Conservation (phyloP, 2,113 vertebrate genomes). For the Echinops telfairi region DNA sequence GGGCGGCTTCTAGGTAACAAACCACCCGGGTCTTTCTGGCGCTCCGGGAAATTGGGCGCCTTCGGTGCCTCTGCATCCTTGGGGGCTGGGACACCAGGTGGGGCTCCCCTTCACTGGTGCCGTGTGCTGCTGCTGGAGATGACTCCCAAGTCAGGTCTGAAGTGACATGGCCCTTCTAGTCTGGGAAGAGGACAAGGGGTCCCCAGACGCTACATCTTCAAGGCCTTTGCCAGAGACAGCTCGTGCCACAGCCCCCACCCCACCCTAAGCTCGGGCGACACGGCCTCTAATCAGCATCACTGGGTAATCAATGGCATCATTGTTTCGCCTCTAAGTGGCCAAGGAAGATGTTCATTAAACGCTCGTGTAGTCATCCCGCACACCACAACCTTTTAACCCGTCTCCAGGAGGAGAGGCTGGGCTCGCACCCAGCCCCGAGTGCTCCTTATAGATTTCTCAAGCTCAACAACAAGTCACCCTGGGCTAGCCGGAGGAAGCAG, state of each 20-base stretch:
- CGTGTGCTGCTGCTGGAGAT: neutral
- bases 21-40: neutral
- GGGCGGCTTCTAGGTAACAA: too few relatives aligned
- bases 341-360: constrained; percentile 79
- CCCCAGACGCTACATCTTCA: neutral
- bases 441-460: neutral
- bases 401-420: constrained; percentile 59
- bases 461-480: constrained; percentile 77
- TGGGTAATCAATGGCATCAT: constrained; percentile 79
- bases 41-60: neutral
- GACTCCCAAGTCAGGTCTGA: neutral
- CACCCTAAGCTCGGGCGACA: neutral
- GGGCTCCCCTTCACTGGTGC: neutral
- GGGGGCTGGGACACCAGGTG: too few relatives aligned
- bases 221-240: neutral
- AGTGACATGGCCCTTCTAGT: fast-evolving
- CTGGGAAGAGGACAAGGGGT: neutral
- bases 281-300: constrained; percentile 61
- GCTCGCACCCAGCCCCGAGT: constrained; percentile 56
- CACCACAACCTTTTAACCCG: constrained; percentile 64
- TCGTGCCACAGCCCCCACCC: neutral
- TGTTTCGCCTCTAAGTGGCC: constrained; percentile 71
- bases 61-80: fast-evolving
- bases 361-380: constrained; percentile 68
- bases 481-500: constrained; percentile 55